Percentiles rank a stretch among this genome's conserved stretches.
phyloP scores from a whole-genome alignment of 2,888 invertebrate species.

The Tetrapedia diversipes region DNA sequence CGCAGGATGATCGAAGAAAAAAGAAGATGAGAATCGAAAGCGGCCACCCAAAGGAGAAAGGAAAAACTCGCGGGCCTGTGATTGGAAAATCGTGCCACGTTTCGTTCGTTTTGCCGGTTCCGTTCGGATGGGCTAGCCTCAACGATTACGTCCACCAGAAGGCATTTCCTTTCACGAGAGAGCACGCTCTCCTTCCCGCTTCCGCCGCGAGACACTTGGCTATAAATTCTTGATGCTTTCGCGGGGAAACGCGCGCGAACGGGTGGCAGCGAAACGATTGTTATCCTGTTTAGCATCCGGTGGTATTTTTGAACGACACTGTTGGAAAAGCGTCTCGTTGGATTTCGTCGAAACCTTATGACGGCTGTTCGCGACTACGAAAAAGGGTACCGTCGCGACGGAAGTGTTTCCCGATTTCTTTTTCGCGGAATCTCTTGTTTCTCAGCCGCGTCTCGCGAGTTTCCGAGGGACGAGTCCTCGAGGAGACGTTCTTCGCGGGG shows the following conservation, averaged over 20 bases:
- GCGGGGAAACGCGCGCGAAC: constrained; percentile 42
- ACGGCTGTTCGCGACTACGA: not conserved
- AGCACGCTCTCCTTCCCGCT: constrained; percentile 1
- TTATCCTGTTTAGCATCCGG: constrained; percentile 54
- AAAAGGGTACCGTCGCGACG: not conserved
- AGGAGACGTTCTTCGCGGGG: not conserved
- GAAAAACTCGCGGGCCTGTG: not conserved
- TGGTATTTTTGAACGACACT: constrained; percentile 50
- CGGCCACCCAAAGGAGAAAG: not conserved
- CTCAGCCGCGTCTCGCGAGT: no score
- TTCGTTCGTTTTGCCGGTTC: not conserved
- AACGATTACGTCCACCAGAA: constrained; percentile 28
- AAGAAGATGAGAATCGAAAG: not conserved
- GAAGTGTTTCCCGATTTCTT: not conserved
- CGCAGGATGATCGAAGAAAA: no score
- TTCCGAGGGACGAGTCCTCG: no score
- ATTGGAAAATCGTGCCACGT: constrained; percentile 6
- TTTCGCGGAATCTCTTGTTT: no score
- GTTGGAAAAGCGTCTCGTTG: constrained; percentile 43
- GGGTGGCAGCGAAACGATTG: constrained; percentile 52
- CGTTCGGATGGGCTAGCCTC: not conserved
- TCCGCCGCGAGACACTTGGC: constrained; percentile 16
- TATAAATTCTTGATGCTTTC: constrained; percentile 28
- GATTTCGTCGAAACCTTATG: constrained; percentile 29
- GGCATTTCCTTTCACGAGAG: constrained; percentile 37